These are phyloP conservation scores for Apostichopus japonicus DNA, from an alignment of 35 echinoderm and acorn worm species.

Conservation along the genomic window DNA sequence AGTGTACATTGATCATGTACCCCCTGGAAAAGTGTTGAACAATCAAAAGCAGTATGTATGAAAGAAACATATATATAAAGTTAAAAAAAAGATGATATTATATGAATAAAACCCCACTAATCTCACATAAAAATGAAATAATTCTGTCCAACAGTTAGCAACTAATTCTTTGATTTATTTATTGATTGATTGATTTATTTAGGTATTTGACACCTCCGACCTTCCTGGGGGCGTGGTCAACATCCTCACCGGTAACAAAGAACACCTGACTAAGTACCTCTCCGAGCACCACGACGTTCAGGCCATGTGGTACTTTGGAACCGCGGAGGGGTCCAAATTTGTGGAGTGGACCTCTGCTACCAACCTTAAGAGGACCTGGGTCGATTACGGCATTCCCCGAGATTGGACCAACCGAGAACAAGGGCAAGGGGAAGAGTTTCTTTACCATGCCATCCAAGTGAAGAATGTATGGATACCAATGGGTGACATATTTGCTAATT, in stretches of 20 bases:
- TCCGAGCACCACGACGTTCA: constrained; percentile 95
- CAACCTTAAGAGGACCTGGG: constrained; percentile 97
- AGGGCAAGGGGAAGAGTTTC: constrained; percentile 96
- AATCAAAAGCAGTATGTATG: too few relatives aligned
- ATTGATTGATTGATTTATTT: neutral
- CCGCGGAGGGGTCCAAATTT: constrained; percentile 89
- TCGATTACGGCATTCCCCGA: constrained; percentile 79
- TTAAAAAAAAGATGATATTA: too few relatives aligned
- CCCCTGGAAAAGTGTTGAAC: too few relatives aligned
- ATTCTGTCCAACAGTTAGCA: neutral
- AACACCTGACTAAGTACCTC: constrained; percentile 93
- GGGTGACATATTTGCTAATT: constrained; percentile 98
- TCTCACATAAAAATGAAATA: neutral
- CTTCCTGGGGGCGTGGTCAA: constrained; percentile 96
- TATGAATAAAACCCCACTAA: too few relatives aligned
- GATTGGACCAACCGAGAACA: constrained; percentile 83
- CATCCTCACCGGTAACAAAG: constrained; percentile 85
- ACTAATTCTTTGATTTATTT: neutral
- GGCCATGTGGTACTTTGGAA: constrained; percentile 97
- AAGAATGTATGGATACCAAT: constrained; percentile 99
- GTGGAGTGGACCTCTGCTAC: constrained; percentile 85
- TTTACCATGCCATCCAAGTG: constrained; percentile 87
- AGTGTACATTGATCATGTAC: too few relatives aligned
- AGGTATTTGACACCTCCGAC: constrained; percentile 99
- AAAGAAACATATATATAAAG: too few relatives aligned